Percentiles rank a stretch among this genome's conserved stretches.
Evolutionary conservation across 2,888 invertebrate genomes (phyloP).

Genomic region (Nesidiocoris tenuis): DNA sequence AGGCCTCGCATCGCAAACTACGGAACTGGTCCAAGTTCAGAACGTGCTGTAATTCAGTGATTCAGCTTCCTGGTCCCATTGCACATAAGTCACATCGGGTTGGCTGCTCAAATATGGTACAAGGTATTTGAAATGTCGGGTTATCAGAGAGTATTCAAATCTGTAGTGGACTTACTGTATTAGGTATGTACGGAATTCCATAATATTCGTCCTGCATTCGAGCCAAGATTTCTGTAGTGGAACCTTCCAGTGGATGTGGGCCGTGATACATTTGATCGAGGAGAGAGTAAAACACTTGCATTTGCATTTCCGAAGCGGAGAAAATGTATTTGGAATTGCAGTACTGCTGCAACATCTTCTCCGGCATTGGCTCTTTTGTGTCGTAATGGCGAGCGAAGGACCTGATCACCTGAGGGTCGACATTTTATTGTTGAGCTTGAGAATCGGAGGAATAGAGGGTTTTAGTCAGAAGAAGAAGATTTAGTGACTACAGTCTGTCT

Average conservation of each 20-base stretch:
- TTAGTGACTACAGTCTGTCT: too few species aligned
- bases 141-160: too few species aligned
- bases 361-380: constrained; percentile 80
- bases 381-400: constrained; percentile 88
- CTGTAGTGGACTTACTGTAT: constrained; percentile 82
- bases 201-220: constrained; percentile 80
- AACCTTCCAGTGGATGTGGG: constrained; percentile 56
- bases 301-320: constrained; percentile 82
- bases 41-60: too few species aligned
- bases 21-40: too few species aligned
- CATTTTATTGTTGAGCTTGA: too few species aligned
- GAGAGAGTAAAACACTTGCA: constrained; percentile 84
- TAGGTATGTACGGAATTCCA: constrained; percentile 78
- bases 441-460: too few species aligned
- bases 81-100: too few species aligned
- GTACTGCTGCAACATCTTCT: constrained; percentile 73
- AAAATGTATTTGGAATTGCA: constrained; percentile 85
- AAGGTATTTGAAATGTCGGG: too few species aligned
- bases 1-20: too few species aligned
- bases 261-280: constrained; percentile 89
- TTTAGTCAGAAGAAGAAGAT: too few species aligned
- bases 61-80: too few species aligned
- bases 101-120: too few species aligned
- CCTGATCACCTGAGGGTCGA: constrained; percentile 57
- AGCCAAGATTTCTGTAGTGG: constrained; percentile 73